Evolutionary conservation across 2,888 invertebrate species (phyloP), one percentile per base, ranked within the genome.

Genomic region (Trisateles emortualis): DNA sequence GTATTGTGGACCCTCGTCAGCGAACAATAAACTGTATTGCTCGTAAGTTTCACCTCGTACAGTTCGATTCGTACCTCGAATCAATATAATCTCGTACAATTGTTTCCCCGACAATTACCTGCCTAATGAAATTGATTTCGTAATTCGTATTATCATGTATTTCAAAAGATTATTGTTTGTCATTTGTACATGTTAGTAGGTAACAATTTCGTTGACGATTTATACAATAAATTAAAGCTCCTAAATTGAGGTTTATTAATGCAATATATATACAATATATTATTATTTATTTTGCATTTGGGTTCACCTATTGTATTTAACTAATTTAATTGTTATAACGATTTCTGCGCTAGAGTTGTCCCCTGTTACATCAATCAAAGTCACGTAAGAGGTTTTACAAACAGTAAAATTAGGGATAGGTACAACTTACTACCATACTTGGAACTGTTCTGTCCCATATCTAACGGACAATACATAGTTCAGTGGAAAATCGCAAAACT

Each of bases 1-100:
- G 83, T 80, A 83, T 79, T 81, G 83, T 79, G 81, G 74, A 86
- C 87, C 86, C 85, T 84, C 74, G 80, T 86, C 79, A 79, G 61
- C 42, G 51, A 49, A 58, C 59, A 68, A 68, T 68, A 74, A 74
- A 74, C 52, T 65, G 56, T 53, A 59, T 52, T 63, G 32, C 52
- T 55, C 40, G 53, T 64, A 68, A 68, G 64, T 64, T 72, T 67
- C 62, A 72, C 75, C 75, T 72, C 70, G 74, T 58, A 54, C 54
- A 54, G 59, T 60, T 56, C 46, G 53, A 70, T 64, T 59, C 48
- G 45, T 46, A 54, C 51, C 54, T 56, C 54, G 55, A 60, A 70
- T 68, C 67, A 59, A 66, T 62, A 64, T 51, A n/a, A 69, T 67
- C 52, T 49, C 59, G 54, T 53, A 67, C 52, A 65, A 76, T 75